Base-by-base conservation (phyloP, 2,797 vertebrate species). In the Lithobates sylvaticus region DNA sequence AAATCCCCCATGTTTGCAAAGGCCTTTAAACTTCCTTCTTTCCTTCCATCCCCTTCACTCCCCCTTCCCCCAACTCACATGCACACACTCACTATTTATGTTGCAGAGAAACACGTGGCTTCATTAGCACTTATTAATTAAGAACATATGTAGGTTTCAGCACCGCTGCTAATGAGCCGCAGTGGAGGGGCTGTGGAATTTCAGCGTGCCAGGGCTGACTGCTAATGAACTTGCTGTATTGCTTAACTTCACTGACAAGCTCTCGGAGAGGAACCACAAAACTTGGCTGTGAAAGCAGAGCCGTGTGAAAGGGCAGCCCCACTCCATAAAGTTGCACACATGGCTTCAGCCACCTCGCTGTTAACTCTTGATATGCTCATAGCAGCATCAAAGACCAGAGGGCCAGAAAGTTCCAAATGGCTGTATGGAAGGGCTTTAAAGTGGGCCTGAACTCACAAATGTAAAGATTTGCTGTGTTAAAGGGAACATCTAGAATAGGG, bases 61-160 rank as follows among this genome's bases (percentile, higher is more conserved):
- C 83, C 88, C 88, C 89, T 86, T 10, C 1, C 77, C 68, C 2
- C 44, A 88, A 88, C 89, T 89, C 93, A 90, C 91, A 70, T 65
- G 29, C 69, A 67, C 26, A 67, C 65, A 69, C 84, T 72, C 73
- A 42, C 70, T 77, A 77, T 82, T 76, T 82, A 82, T 82, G 85
- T 72, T 86, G 79, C 79, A 18, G 65, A 76, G 39, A 92, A 94
- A 92, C 92, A 94, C 92, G 91, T 92, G 91, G 91, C 92, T 95
- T 95, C 94, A 95, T 96, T 96, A 95, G 94, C 94, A 91, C 94
- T 92, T 92, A 92, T 91, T 95, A 95, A 95, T 94, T 93, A 95
- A 93, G 93, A 95, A 94, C 95, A 96, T 94, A 95, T 96, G 94
- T 93, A 94, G 91, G 92, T 93, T 92, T 90, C 91, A 87, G 83